Evolutionary conservation across 2,113 vertebrate genomes (phyloP).

Genomic region (Centropus unirufus): DNA sequence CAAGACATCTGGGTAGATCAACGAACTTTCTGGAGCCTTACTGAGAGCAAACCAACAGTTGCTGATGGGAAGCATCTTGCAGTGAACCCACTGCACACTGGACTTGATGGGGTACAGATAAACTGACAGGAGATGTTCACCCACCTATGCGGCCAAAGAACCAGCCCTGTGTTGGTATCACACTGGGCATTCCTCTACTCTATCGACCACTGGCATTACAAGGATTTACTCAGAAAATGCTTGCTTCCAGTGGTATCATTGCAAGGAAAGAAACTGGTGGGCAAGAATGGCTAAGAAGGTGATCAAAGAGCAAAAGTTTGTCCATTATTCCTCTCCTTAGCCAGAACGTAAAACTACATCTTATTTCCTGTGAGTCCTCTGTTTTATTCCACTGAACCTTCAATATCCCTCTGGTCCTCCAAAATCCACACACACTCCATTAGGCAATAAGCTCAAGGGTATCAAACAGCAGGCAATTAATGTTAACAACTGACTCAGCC

Average conservation of each 20-base stretch:
- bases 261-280: background rate
- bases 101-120: background rate
- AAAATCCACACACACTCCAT: background rate
- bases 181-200: background rate
- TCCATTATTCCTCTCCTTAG: background rate
- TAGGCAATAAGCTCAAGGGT: background rate
- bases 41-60: background rate
- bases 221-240: background rate
- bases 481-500: background rate
- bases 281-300: background rate
- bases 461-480: slow-evolving; percentile 9
- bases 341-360: background rate
- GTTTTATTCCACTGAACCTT: background rate
- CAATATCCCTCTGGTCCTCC: background rate
- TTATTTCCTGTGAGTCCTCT: background rate
- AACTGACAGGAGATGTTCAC: background rate
- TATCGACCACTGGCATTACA: background rate
- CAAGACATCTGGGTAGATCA: background rate
- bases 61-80: background rate
- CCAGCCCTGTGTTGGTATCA: background rate
- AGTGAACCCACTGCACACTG: background rate
- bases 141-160: background rate
- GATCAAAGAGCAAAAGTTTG: background rate
- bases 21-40: background rate
- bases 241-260: background rate